These are phyloP conservation scores for Laothoe populi DNA, from an alignment of 2,888 invertebrate species.

Conservation along the genomic window DNA sequence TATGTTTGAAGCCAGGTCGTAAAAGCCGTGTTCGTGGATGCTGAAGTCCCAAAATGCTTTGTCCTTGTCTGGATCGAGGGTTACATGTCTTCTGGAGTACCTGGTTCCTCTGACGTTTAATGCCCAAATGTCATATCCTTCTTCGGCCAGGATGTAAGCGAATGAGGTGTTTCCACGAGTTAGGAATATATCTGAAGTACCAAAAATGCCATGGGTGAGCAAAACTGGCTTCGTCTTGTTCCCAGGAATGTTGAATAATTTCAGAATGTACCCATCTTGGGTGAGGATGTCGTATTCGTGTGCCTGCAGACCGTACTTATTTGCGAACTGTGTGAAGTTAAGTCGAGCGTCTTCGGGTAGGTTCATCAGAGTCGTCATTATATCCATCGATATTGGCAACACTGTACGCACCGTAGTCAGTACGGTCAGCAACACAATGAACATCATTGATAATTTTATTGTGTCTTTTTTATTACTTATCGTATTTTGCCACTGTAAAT, in stretches of 20 bases:
- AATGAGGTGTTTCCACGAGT: slow-evolving; percentile 53
- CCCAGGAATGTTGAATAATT: slow-evolving; percentile 51
- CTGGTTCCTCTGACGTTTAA: slow-evolving; percentile 84
- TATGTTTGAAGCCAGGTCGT: slow-evolving; percentile 87
- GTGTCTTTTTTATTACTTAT: not conserved
- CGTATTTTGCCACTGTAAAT: not conserved
- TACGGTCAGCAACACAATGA: not conserved
- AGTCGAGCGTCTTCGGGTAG: slow-evolving; percentile 47
- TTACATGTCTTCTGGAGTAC: slow-evolving; percentile 82
- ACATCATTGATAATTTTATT: not conserved
- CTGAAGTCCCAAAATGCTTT: slow-evolving; percentile 80
- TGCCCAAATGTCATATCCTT: slow-evolving; percentile 76
- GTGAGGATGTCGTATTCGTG: slow-evolving; percentile 49
- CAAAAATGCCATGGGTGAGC: slow-evolving; percentile 52
- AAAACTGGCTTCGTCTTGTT: slow-evolving; percentile 46
- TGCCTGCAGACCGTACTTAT: slow-evolving; percentile 49
- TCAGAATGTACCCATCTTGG: slow-evolving; percentile 54
- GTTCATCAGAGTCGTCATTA: slow-evolving; percentile 15
- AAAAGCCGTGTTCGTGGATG: slow-evolving; percentile 88
- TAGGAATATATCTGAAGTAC: slow-evolving; percentile 53
- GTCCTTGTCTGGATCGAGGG: slow-evolving; percentile 60
- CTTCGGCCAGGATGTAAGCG: slow-evolving; percentile 62
- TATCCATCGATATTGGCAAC: slow-evolving; percentile 9
- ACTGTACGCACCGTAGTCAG: not conserved
- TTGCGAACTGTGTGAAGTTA: slow-evolving; percentile 48